Evolutionary conservation across 2,797 vertebrate genomes (phyloP).

Genomic region (Gymnoscopelus braueri): DNA sequence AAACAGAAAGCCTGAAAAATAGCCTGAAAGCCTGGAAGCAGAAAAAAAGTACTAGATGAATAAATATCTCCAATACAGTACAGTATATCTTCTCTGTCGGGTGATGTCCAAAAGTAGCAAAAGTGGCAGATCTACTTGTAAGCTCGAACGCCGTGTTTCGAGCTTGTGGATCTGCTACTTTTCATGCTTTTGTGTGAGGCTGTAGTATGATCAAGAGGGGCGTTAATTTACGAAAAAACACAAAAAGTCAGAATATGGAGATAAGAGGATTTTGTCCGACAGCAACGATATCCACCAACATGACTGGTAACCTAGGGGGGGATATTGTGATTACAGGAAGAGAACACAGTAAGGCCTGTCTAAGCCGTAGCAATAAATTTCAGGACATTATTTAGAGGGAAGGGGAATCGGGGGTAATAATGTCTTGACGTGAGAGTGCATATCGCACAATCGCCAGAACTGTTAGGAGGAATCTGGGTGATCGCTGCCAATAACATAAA

Average conservation of each 20-base stretch:
- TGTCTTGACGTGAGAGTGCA: slow-evolving; percentile 6
- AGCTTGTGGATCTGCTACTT: too few species aligned
- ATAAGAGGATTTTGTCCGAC: too few species aligned
- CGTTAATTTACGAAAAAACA: too few species aligned
- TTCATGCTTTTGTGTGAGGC: too few species aligned
- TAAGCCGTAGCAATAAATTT: slow-evolving; percentile 17
- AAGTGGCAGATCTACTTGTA: too few species aligned
- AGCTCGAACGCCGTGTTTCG: too few species aligned
- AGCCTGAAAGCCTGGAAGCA: too few species aligned
- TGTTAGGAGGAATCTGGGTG: not conserved
- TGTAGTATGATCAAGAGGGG: too few species aligned
- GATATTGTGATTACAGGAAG: not conserved
- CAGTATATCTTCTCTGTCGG: too few species aligned
- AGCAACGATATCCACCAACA: not conserved
- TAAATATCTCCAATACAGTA: slow-evolving; percentile 12
- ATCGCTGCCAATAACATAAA: slow-evolving; percentile 12
- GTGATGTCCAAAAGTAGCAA: too few species aligned
- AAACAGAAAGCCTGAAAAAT: not conserved
- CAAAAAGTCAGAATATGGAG: too few species aligned
- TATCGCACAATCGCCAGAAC: slow-evolving; percentile 2
- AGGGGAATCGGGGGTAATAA: slow-evolving; percentile 10
- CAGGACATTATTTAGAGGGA: slow-evolving; percentile 16
- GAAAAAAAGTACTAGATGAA: not conserved
- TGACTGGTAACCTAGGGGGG: slow-evolving; percentile 4
- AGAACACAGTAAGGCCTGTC: slow-evolving; percentile 2